Evolutionary conservation across 2,888 invertebrate species (phyloP).

Genomic region (Caenorhabditis afra): DNA sequence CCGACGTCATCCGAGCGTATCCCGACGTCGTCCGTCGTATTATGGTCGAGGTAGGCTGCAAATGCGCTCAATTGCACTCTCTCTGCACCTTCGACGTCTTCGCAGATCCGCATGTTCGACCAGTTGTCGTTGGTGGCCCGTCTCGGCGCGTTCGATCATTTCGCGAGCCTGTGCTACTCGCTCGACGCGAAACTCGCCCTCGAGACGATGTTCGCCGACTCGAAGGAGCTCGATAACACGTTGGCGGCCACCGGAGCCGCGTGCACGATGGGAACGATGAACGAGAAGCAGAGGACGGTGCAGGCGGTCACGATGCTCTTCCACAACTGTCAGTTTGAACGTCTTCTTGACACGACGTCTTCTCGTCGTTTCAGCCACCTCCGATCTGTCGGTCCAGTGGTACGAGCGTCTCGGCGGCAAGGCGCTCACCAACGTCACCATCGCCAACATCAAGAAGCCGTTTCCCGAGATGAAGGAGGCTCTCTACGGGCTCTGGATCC

Average conservation of each 20-base stretch:
- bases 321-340: slow-evolving; percentile 57
- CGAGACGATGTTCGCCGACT: slow-evolving; percentile 24
- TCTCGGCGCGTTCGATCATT: slow-evolving; percentile 58
- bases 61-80: too few relatives aligned
- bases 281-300: slow-evolving; percentile 52
- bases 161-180: slow-evolving; percentile 56
- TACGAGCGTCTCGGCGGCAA: slow-evolving; percentile 30
- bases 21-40: slow-evolving; percentile 47
- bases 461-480: slow-evolving; percentile 40
- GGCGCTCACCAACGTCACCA: slow-evolving; percentile 23
- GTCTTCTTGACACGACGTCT: too few relatives aligned
- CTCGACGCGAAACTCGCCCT: slow-evolving; percentile 46
- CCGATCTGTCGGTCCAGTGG: slow-evolving; percentile 17
- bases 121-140: slow-evolving; percentile 47
- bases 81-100: too few relatives aligned
- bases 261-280: slow-evolving; percentile 54
- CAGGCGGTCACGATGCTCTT: slow-evolving; percentile 60
- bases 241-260: slow-evolving; percentile 50
- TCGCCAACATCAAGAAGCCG: slow-evolving; percentile 46
- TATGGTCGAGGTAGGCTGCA: slow-evolving; percentile 19
- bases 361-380: too few relatives aligned
- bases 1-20: slow-evolving; percentile 47
- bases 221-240: slow-evolving; percentile 34
- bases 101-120: slow-evolving; percentile 56
- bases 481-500: slow-evolving; percentile 33